These are phyloP conservation scores for Phaonia tiefii DNA, from an alignment of 2,888 invertebrate species.

Conservation along the genomic window DNA sequence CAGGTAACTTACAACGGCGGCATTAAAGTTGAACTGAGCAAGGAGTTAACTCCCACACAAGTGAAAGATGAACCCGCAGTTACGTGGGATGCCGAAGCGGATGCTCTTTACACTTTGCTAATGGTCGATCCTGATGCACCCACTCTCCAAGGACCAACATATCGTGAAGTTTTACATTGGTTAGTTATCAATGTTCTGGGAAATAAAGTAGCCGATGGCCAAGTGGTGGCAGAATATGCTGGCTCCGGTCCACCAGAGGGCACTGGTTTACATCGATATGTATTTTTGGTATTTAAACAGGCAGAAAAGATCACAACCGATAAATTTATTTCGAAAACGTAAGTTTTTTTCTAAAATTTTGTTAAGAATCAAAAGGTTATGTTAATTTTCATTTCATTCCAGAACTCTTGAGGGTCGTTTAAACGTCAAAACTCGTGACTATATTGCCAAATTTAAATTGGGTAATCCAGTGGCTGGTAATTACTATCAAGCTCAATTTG, in stretches of 20 bases:
- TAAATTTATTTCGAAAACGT: conserved; percentile 74
- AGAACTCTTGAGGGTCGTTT: conserved; percentile 81
- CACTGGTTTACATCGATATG: conserved; percentile 90
- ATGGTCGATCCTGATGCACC: conserved; percentile 92
- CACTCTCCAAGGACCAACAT: conserved; percentile 88
- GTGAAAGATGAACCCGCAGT: conserved; percentile 78
- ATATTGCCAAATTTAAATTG: conserved; percentile 88
- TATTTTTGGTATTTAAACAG: conserved; percentile 89
- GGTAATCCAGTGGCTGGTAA: conserved; percentile 90
- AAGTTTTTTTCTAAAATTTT: too few relatives aligned
- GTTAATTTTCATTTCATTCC: too few relatives aligned
- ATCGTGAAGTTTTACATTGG: conserved; percentile 96
- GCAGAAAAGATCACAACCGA: conserved; percentile 74
- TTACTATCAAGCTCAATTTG: conserved; percentile 89
- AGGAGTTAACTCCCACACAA: conserved; percentile 87
- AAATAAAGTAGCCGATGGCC: conserved; percentile 85
- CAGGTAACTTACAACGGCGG: conserved; percentile 76
- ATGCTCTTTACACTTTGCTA: conserved; percentile 75
- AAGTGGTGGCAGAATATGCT: conserved; percentile 88
- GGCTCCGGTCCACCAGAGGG: conserved; percentile 92
- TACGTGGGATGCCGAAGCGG: conserved; percentile 74
- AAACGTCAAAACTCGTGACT: conserved; percentile 85
- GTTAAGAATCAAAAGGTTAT: too few relatives aligned
- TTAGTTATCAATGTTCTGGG: conserved; percentile 93
- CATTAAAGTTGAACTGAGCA: conserved; percentile 83